These are phyloP conservation scores for Nycticryphes semicollaris DNA, from an alignment of 2,113 vertebrate species.

Conservation along the genomic window DNA sequence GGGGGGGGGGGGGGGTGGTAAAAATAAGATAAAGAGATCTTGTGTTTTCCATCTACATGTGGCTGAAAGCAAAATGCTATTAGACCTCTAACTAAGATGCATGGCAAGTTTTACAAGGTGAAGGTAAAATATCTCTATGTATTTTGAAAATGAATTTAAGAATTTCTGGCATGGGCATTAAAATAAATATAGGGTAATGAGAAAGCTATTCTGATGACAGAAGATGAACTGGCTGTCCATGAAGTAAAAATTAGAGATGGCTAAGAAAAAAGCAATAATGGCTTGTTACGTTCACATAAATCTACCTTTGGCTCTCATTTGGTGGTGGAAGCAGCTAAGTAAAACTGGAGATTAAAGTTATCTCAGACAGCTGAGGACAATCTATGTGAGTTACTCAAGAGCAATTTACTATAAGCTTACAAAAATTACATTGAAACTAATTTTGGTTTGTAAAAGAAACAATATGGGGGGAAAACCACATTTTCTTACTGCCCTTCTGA, in stretches of 20 bases:
- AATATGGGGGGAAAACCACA: background rate
- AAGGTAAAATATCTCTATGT: background rate
- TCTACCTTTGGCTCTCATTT: background rate
- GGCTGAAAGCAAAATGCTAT: background rate
- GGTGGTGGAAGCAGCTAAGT: background rate
- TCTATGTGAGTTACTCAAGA: background rate
- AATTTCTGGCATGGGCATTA: background rate
- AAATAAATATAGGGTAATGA: constrained; percentile 11
- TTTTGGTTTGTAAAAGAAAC: background rate
- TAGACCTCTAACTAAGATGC: background rate
- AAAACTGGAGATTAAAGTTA: background rate
- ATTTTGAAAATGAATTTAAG: background rate
- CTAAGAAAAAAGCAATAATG: background rate
- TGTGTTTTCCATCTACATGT: background rate
- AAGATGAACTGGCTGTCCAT: background rate
- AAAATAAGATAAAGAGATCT: background rate
- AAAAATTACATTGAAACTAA: background rate
- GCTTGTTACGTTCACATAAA: background rate
- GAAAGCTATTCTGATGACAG: background rate
- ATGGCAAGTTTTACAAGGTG: background rate
- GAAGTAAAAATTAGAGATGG: background rate
- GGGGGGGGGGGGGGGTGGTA: rapidly evolving
- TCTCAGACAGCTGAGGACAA: background rate
- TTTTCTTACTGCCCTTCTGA: background rate
- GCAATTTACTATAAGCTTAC: background rate